These are phyloP conservation scores for Sclerurus mexicanus DNA, from an alignment of 2,113 vertebrate genomes.

Conservation along the genomic window DNA sequence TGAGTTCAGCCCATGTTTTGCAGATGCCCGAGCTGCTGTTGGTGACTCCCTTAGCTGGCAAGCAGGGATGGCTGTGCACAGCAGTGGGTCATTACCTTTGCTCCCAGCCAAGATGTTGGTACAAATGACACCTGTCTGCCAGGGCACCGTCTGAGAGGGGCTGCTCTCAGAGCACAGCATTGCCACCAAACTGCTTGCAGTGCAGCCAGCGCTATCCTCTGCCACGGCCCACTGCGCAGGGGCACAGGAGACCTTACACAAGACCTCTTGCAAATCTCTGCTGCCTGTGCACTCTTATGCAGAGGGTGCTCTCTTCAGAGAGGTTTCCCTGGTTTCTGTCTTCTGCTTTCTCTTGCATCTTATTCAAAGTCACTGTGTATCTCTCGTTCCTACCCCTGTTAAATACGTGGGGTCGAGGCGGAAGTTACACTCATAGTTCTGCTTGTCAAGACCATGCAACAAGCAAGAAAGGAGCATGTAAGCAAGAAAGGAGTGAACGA, in stretches of 20 bases:
- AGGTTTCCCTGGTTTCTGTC: not conserved
- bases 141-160: too few species aligned
- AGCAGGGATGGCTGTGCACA: accelerated
- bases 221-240: not conserved
- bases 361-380: not conserved
- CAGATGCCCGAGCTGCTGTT: not conserved
- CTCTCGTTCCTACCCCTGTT: not conserved
- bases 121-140: not conserved
- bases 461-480: not conserved
- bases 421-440: not conserved
- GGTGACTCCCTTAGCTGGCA: not conserved
- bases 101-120: not conserved
- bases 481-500: not conserved
- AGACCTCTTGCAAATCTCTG: not conserved
- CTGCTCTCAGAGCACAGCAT: not conserved
- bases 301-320: not conserved
- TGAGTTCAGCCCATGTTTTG: not conserved
- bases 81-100: not conserved
- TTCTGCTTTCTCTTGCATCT: not conserved
- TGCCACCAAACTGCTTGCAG: not conserved
- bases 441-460: not conserved
- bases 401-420: not conserved
- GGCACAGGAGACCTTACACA: not conserved
- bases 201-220: not conserved
- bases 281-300: not conserved